Conservation (phyloP, 2,888 invertebrate species). For the Pimpla rufipes region DNA sequence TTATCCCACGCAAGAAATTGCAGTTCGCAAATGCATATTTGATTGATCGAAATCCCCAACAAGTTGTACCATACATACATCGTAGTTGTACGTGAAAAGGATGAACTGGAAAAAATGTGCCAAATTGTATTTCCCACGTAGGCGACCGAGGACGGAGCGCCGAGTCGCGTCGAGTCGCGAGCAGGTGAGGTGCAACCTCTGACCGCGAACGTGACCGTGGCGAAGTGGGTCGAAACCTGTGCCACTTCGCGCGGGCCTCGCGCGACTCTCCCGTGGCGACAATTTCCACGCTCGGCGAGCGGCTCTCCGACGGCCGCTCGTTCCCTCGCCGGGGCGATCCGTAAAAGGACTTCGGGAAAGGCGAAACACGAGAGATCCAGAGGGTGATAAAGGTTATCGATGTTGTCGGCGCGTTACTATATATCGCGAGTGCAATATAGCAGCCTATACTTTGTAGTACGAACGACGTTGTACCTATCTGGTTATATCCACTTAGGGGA, state of each 20-base stretch:
- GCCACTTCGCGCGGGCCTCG: conserved; percentile 48
- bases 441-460: not conserved
- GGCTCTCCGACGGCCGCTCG: not conserved
- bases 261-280: conserved; percentile 27
- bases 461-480: not conserved
- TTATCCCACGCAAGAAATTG: no score
- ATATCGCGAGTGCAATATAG: not conserved
- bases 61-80: no score
- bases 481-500: no score
- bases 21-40: no score
- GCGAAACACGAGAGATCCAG: conserved; percentile 17
- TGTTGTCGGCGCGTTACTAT: conserved; percentile 2
- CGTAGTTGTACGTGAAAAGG: no score
- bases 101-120: no score
- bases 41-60: no score
- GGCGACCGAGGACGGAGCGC: no score
- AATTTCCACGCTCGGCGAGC: conserved; percentile 51
- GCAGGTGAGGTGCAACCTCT: conserved; percentile 68
- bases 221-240: conserved; percentile 76
- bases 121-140: no score
- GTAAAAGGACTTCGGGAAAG: conserved; percentile 20
- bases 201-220: conserved; percentile 79
- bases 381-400: conserved; percentile 50
- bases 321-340: not conserved
- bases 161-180: conserved; percentile 22